Base-by-base conservation (phyloP, 2,113 vertebrate species). In the Cricetomys ansorgei region DNA sequence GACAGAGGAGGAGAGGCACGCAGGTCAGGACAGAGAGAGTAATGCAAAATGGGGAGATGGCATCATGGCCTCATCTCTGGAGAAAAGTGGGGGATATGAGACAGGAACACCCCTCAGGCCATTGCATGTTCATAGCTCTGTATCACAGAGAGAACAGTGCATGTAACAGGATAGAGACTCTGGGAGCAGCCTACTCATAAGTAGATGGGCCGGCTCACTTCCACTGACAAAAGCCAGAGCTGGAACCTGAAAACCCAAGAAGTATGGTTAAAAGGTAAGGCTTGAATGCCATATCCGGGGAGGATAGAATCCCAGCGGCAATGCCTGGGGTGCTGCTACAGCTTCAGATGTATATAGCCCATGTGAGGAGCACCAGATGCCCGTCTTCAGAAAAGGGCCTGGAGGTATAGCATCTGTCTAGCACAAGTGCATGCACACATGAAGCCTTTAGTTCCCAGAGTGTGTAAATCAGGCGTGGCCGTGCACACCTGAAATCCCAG, bases 201-300 rank as follows among this genome's bases (percentile, higher is more conserved):
- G 10, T 0, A 4, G 19, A 21, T 37, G 31, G 7, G 6, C 8
- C 19, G 7, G 6, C 8, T 15, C 1, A 0, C n/a, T 75, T 62
- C 15, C 31, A 34, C 19, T 25, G 53, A 27, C 67, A 3, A 9
- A 29, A 75, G 31, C 7, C 4, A 40, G 55, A 77, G 43, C 55
- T n/a, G 34, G 65, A 88, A 40, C 50, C 88, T 31, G 0, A 1
- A n/a, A 17, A 13, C 17, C 37, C 62, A 37, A 1, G 9, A 37
- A 34, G 13, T 57, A 43, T 62, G 29, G 43, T 31, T 19, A 48
- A 77, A 25, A 45, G 31, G 12, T 8, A 19, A 48, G 40, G 7
- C 40, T 89, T 19, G 1, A 0, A 6, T 70, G 27, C 10, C 34
- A 53, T n/a, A 76, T 9, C 5, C 55, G 2, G 1, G 23, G 15